These are phyloP conservation scores for Homarus americanus DNA, from an alignment of 1,140 invertebrate species.

Conservation along the genomic window DNA sequence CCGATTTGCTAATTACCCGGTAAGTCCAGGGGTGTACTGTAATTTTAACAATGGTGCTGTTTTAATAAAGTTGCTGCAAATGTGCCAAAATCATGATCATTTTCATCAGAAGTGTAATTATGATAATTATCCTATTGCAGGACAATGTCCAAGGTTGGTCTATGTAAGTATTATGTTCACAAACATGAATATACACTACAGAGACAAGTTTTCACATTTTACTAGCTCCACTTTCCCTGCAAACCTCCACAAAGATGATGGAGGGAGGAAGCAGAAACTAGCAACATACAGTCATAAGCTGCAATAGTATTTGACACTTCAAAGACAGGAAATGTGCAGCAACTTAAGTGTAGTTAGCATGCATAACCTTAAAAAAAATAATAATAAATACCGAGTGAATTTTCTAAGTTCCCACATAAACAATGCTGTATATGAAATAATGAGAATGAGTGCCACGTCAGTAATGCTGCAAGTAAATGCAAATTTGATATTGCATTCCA, in stretches of 20 bases:
- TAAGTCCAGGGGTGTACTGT: no score
- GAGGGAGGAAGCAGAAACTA: constrained; percentile 34
- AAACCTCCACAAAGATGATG: constrained; percentile 4
- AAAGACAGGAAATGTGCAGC: background rate
- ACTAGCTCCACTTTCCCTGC: constrained; percentile 13
- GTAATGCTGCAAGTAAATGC: no score
- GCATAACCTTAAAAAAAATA: no score
- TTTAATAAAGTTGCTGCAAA: background rate
- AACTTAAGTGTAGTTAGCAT: no score
- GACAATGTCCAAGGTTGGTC: background rate
- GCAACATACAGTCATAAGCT: background rate
- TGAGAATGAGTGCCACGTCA: no score
- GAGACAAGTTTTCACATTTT: constrained; percentile 12
- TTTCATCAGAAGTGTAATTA: background rate
- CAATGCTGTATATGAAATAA: no score
- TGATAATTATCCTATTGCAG: background rate
- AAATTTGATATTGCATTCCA: no score
- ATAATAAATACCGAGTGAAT: no score
- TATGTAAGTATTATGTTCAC: constrained; percentile 38
- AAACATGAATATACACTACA: constrained; percentile 38
- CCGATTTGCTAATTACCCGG: no score
- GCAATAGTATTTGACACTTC: background rate
- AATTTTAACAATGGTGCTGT: background rate
- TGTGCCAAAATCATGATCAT: background rate
- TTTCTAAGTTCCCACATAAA: no score